A percentile compares a stretch with the other conserved stretches of the same genome.
Evolutionary conservation across 2,113 vertebrate genomes (phyloP).

Genomic region (Gallinago media): DNA sequence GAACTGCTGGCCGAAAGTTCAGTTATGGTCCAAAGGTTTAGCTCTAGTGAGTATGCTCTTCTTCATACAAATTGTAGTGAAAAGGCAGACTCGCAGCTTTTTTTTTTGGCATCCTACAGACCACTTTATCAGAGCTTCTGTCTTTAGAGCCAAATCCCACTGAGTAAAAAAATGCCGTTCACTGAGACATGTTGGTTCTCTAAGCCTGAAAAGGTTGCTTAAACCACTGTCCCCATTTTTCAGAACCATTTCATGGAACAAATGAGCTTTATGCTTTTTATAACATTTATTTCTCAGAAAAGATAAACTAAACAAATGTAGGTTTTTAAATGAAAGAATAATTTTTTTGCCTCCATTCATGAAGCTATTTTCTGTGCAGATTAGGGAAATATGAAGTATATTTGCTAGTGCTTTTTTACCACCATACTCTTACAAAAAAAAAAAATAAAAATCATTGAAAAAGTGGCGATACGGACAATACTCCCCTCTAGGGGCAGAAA

Average conservation of each 20-base stretch:
- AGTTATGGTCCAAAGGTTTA: background rate
- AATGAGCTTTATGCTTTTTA: background rate
- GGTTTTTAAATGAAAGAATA: background rate
- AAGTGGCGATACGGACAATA: background rate
- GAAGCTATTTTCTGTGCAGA: background rate
- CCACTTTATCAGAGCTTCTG: background rate
- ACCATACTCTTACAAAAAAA: background rate
- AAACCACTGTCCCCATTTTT: background rate
- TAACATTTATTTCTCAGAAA: background rate
- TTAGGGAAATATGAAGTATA: background rate
- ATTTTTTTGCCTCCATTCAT: background rate
- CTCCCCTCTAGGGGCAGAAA: constrained; percentile 55
- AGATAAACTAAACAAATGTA: background rate
- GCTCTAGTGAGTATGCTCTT: background rate
- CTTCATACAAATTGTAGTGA: background rate
- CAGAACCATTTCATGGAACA: background rate
- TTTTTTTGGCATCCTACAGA: background rate
- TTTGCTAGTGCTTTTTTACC: background rate
- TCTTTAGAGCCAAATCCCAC: background rate
- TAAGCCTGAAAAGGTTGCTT: background rate
- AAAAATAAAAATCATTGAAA: background rate
- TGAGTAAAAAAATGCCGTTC: background rate
- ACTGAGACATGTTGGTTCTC: background rate
- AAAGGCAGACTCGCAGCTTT: background rate
- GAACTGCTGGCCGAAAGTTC: background rate